Conservation (phyloP, 1,140 invertebrate genomes). For the Chironomus tepperi region DNA sequence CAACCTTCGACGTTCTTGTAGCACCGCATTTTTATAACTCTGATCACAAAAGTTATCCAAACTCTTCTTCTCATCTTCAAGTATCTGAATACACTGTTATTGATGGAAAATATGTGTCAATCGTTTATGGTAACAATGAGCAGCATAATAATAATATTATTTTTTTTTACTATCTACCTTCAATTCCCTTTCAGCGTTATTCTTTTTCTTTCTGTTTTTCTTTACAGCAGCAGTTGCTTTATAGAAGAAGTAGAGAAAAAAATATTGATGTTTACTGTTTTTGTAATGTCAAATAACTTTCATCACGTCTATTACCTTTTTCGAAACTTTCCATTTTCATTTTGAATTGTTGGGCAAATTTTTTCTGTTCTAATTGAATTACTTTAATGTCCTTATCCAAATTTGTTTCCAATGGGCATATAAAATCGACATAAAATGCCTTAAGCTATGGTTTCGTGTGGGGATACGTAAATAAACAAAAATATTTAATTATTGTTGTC, state of each 20-base stretch:
- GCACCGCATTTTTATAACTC: slow-evolving; percentile 89
- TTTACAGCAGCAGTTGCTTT: slow-evolving; percentile 74
- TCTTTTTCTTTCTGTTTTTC: slow-evolving; percentile 79
- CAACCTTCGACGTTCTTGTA: slow-evolving; percentile 74
- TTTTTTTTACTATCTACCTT: slow-evolving; percentile 52
- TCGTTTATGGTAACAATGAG: not conserved
- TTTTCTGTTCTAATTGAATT: slow-evolving; percentile 85
- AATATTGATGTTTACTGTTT: not conserved
- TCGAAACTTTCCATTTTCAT: slow-evolving; percentile 77
- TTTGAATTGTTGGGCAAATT: slow-evolving; percentile 83
- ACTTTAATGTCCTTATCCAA: slow-evolving; percentile 90
- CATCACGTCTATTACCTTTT: slow-evolving; percentile 43
- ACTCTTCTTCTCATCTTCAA: slow-evolving; percentile 85
- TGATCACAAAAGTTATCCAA: slow-evolving; percentile 83
- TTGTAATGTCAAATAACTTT: not conserved
- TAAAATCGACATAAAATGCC: slow-evolving; percentile 86
- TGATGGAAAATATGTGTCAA: too few species aligned
- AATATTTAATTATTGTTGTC: too few species aligned
- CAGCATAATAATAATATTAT: not conserved
- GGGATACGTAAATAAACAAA: too few species aligned
- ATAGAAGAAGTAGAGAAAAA: not conserved
- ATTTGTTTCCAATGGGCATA: slow-evolving; percentile 85
- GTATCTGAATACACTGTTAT: slow-evolving; percentile 73
- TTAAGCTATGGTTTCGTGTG: slow-evolving; percentile 55
- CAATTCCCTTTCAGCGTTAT: slow-evolving; percentile 80